These are phyloP conservation scores for Brachycybe producta DNA, from an alignment of 2,888 invertebrate species.

Conservation along the genomic window DNA sequence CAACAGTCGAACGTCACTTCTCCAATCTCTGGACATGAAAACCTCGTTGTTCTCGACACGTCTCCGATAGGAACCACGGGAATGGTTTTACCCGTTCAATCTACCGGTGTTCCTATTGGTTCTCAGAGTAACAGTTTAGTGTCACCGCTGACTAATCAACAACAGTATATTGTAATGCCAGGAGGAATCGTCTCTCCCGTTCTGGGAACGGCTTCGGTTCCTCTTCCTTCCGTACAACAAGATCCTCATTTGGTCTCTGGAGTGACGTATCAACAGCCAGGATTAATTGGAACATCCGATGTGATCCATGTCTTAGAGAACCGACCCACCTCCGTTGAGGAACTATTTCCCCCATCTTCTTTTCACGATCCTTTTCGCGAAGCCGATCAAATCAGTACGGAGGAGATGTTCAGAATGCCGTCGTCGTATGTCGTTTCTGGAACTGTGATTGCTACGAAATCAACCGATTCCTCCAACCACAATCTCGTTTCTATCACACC, in stretches of 20 bases:
- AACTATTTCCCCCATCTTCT: constrained; percentile 49
- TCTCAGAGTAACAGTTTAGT: background rate
- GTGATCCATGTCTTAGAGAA: background rate
- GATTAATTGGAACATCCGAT: too few relatives aligned
- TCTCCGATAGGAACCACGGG: background rate
- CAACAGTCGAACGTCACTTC: background rate
- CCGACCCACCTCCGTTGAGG: constrained; percentile 38
- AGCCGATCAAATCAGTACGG: background rate
- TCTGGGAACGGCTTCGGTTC: too few relatives aligned
- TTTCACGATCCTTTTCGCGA: constrained; percentile 61
- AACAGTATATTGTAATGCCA: too few relatives aligned
- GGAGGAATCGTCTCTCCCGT: background rate
- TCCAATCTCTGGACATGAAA: background rate
- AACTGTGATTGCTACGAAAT: constrained; percentile 1
- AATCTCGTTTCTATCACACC: constrained; percentile 21
- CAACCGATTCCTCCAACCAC: background rate
- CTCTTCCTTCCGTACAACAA: too few relatives aligned
- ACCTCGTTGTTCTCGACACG: background rate
- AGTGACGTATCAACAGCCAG: background rate
- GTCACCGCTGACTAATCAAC: background rate
- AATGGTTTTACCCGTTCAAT: background rate
- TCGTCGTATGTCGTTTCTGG: constrained; percentile 18
- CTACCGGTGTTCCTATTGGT: background rate
- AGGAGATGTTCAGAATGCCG: constrained; percentile 14
- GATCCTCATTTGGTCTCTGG: too few relatives aligned